Evolutionary conservation across 2,888 invertebrate species (phyloP).

Genomic region (Lobophora halterata): DNA sequence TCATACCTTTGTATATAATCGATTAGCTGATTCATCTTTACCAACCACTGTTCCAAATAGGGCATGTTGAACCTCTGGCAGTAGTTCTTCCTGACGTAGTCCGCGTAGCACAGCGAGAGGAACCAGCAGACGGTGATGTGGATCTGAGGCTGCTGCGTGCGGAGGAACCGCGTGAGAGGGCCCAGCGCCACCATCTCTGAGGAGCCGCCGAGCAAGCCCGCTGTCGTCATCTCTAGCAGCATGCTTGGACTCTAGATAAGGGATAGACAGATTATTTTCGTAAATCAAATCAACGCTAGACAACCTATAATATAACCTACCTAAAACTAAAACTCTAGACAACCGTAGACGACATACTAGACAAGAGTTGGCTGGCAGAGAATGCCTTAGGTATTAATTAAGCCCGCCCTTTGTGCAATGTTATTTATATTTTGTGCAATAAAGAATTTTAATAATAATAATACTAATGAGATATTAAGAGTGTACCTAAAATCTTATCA

Average conservation of each 20-base stretch:
- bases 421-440: too few species aligned
- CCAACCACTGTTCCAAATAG: constrained; percentile 73
- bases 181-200: constrained; percentile 56
- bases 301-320: too few species aligned
- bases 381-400: too few species aligned
- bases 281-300: background rate
- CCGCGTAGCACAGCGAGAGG: constrained; percentile 71
- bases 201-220: constrained; percentile 57
- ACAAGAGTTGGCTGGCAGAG: too few species aligned
- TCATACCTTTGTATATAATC: background rate
- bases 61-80: constrained; percentile 69
- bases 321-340: too few species aligned
- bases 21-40: constrained; percentile 24
- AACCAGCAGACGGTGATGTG: constrained; percentile 77
- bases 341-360: too few species aligned
- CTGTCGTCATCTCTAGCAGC: constrained; percentile 70
- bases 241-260: constrained; percentile 59
- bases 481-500: too few species aligned
- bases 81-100: constrained; percentile 70
- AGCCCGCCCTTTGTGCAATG: too few species aligned
- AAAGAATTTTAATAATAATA: too few species aligned
- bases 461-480: too few species aligned
- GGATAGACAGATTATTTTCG: background rate
- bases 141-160: constrained; percentile 70
- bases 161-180: constrained; percentile 62